A percentile compares a stretch with the other conserved stretches of the same genome.
Evolutionary conservation across 2,888 invertebrate genomes (phyloP).

Genomic region (Leptopilina drosophilae): DNA sequence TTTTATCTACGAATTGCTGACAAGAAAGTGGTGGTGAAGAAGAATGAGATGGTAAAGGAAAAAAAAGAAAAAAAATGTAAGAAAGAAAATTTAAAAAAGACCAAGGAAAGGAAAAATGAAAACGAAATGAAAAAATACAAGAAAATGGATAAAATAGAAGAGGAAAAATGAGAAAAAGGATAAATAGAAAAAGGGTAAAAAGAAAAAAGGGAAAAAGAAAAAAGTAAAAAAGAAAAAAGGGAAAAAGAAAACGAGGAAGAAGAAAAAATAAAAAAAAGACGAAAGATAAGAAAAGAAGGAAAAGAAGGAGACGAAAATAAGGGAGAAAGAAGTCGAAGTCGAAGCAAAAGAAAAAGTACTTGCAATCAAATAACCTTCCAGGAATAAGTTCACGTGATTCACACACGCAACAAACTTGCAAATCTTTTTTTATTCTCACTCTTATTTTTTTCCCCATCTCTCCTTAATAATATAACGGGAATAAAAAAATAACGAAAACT

Average conservation of each 20-base stretch:
- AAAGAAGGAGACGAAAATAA: too few relatives aligned
- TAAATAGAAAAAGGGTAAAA: too few relatives aligned
- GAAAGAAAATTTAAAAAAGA: too few relatives aligned
- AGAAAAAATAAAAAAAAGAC: background rate
- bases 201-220: background rate
- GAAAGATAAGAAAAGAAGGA: background rate
- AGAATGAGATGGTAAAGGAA: too few relatives aligned
- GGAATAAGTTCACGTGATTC: slow-evolving; percentile 49
- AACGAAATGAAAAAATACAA: too few relatives aligned
- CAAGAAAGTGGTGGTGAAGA: background rate
- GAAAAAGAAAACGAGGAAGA: too few relatives aligned
- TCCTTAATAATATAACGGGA: too few relatives aligned
- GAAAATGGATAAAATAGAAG: background rate
- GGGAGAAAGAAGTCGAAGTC: too few relatives aligned
- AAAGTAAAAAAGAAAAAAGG: background rate
- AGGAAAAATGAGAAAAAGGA: background rate
- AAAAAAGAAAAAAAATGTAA: too few relatives aligned
- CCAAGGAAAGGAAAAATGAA: background rate
- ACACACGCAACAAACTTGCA: slow-evolving; percentile 45
- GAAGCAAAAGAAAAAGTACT: background rate
- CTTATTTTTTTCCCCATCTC: too few relatives aligned
- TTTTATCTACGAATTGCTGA: slow-evolving; percentile 44
- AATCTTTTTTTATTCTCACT: slow-evolving; percentile 42
- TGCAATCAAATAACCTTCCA: slow-evolving; percentile 44
- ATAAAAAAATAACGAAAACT: too few relatives aligned